Percentiles rank a stretch among this genome's conserved stretches.
phyloP scores from a whole-genome alignment of 2,113 vertebrate genomes.

The Ailurus styani region DNA sequence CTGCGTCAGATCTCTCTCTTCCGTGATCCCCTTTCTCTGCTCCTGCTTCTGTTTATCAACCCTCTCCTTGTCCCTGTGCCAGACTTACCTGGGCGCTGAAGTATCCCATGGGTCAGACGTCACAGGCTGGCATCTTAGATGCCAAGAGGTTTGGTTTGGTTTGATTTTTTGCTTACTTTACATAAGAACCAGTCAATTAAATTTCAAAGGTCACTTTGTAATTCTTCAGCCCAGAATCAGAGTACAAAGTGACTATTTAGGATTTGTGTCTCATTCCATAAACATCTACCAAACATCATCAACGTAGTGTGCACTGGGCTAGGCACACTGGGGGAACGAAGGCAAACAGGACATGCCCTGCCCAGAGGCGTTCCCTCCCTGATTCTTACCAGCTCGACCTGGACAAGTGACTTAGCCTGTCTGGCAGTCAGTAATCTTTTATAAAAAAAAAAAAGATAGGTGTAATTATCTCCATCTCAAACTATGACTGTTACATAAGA shows the following conservation, averaged over 20 bases:
- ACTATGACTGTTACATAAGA: background rate
- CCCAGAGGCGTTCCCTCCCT: background rate
- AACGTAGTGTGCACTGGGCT: background rate
- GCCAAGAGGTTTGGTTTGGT: background rate
- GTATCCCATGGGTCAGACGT: background rate
- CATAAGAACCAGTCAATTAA: background rate
- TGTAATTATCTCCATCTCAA: background rate
- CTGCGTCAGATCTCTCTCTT: rapidly evolving
- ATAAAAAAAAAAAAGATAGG: background rate
- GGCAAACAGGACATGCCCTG: rapidly evolving
- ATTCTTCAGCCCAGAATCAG: background rate
- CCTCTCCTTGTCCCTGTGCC: background rate
- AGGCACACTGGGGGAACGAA: rapidly evolving
- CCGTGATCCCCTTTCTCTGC: background rate
- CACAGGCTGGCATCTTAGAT: background rate
- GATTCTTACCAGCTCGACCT: background rate
- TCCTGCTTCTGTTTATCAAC: background rate
- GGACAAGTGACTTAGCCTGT: background rate
- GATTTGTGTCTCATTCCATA: background rate
- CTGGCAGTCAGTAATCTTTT: background rate
- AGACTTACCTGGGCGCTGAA: background rate
- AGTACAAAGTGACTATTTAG: background rate
- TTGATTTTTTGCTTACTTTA: background rate
- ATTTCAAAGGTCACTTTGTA: background rate
- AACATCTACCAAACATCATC: background rate